Evolutionary conservation across 1,140 invertebrate genomes (phyloP).

Genomic region (Rhizoglyphus robini): DNA sequence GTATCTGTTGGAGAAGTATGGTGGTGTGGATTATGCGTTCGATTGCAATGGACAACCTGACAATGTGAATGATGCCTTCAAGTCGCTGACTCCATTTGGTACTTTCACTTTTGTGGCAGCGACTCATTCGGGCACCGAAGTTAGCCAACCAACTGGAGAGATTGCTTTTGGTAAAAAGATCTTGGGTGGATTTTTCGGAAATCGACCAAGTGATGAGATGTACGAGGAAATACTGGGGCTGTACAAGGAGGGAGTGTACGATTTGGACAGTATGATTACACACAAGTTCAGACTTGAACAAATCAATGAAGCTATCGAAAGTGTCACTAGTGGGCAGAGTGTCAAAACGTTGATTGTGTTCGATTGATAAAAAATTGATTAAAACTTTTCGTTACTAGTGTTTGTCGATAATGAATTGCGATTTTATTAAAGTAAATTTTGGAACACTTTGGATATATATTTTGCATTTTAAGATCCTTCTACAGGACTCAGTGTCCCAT

Average conservation of each 20-base stretch:
- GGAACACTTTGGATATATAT: no score
- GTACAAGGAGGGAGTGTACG: background rate
- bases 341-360: no score
- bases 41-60: background rate
- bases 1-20: no score
- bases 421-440: no score
- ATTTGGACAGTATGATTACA: background rate
- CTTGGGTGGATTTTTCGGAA: background rate
- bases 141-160: background rate
- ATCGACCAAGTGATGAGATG: background rate
- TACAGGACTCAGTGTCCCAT: no score
- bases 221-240: background rate
- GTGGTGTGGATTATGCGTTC: no score
- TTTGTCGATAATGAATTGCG: no score
- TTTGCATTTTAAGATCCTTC: no score
- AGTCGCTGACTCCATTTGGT: background rate
- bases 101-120: background rate
- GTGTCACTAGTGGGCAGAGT: no score
- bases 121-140: no score
- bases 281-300: constrained; percentile 3
- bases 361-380: no score
- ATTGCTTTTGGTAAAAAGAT: background rate
- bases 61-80: background rate
- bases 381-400: no score
- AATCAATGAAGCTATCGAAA: constrained; percentile 41